phyloP scores from a whole-genome alignment of 2,888 invertebrate genomes.

The Drosophila merina region DNA sequence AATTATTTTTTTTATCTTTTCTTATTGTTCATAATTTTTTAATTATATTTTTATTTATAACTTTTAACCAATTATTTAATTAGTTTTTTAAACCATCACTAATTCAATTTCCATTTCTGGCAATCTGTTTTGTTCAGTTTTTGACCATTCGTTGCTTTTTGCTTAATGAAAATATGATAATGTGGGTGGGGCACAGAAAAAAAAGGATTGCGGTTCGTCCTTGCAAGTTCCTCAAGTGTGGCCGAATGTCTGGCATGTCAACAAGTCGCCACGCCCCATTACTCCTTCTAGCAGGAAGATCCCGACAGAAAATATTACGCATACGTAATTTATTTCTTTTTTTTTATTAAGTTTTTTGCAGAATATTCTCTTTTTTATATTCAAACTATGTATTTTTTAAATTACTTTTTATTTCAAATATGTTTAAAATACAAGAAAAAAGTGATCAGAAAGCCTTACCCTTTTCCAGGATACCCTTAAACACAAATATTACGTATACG shows the following conservation, averaged over 20 bases:
- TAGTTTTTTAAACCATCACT: neutral
- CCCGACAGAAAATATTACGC: neutral
- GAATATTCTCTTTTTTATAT: too few relatives aligned
- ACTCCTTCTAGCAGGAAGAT: neutral
- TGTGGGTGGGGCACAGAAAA: constrained; percentile 4
- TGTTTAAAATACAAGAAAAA: too few relatives aligned
- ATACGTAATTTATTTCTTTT: neutral
- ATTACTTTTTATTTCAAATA: too few relatives aligned
- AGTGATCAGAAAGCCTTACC: too few relatives aligned
- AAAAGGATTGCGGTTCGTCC: constrained; percentile 9
- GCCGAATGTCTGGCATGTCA: constrained; percentile 26
- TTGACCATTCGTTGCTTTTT: constrained; percentile 41
- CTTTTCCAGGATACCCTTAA: too few relatives aligned
- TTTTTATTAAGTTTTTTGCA: too few relatives aligned
- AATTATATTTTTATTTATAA: neutral
- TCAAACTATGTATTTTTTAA: too few relatives aligned
- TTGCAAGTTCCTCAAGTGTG: constrained; percentile 33
- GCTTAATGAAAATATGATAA: constrained; percentile 57
- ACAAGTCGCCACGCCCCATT: constrained; percentile 19
- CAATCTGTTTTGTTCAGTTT: constrained; percentile 11
- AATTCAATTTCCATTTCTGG: constrained; percentile 7
- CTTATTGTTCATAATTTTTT: too few relatives aligned
- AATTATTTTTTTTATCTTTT: too few relatives aligned
- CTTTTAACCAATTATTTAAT: neutral
- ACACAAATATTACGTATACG: too few relatives aligned